Conservation (phyloP, 2,797 vertebrate species). For the Poecilia gillii region DNA sequence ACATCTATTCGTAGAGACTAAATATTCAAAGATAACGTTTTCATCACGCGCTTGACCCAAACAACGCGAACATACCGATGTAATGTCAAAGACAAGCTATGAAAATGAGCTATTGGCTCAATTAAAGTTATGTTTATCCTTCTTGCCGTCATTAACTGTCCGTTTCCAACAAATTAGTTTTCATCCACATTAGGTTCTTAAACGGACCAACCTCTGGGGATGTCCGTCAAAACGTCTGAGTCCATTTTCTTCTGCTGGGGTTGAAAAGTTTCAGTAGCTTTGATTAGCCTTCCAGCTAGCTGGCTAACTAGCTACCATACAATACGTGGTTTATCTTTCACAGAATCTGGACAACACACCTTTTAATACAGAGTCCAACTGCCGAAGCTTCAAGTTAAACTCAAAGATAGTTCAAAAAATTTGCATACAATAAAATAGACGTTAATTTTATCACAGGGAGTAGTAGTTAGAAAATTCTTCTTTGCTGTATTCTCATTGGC, state of each 20-base stretch:
- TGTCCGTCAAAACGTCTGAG: neutral
- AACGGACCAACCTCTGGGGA: slow-evolving; percentile 55
- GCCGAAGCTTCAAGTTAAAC: neutral
- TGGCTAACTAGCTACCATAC: neutral
- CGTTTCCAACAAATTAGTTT: neutral
- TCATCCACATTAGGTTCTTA: accelerated
- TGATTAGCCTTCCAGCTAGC: slow-evolving; percentile 20
- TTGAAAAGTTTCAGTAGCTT: slow-evolving; percentile 20
- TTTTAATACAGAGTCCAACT: neutral
- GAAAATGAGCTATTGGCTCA: slow-evolving; percentile 8
- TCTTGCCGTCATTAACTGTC: neutral
- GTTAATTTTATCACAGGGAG: neutral
- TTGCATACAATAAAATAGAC: neutral
- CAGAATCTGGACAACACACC: neutral
- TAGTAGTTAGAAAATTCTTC: slow-evolving; percentile 13
- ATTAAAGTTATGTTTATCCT: neutral
- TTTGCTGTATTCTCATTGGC: neutral
- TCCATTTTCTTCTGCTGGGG: slow-evolving; percentile 46
- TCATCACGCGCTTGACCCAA: neutral
- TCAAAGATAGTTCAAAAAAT: neutral
- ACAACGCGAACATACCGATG: neutral
- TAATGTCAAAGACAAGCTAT: neutral
- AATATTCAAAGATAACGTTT: neutral
- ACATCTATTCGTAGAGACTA: neutral
- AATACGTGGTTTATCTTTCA: neutral